phyloP scores from a whole-genome alignment of 2,113 vertebrate genomes.

The Ciconia maguari region DNA sequence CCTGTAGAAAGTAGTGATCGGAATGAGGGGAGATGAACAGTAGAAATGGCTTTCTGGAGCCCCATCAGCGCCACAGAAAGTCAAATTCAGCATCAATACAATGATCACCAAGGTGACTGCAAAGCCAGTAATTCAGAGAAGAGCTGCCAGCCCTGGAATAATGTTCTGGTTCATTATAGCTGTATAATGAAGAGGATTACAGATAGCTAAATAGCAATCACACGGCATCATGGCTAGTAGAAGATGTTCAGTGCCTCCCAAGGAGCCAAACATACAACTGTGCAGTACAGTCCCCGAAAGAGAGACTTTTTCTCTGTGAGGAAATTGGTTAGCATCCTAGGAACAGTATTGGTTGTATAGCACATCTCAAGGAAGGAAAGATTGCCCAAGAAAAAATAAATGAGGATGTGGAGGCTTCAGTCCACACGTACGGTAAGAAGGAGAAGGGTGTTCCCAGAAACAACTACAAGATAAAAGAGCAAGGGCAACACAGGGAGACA shows the following conservation, averaged over 20 bases:
- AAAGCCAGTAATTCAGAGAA: neutral
- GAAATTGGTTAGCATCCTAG: neutral
- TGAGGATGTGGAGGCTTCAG: neutral
- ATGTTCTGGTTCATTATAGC: neutral
- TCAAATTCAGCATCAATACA: neutral
- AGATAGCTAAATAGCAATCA: neutral
- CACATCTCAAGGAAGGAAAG: neutral
- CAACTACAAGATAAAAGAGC: neutral
- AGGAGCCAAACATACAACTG: neutral
- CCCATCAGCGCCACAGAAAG: neutral
- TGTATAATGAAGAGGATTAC: neutral
- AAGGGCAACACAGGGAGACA: neutral
- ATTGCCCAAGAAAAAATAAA: neutral
- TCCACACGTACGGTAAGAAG: neutral
- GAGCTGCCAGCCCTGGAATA: neutral
- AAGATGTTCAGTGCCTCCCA: neutral
- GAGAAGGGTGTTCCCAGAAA: neutral
- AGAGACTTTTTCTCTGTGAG: neutral
- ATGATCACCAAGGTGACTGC: neutral
- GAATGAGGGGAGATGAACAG: neutral
- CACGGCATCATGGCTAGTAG: neutral
- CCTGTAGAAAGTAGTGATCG: neutral
- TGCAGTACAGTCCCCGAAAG: neutral
- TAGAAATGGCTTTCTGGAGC: neutral
- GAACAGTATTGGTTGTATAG: neutral